These are phyloP conservation scores for Sthenelais limicola DNA, from an alignment of 2,888 invertebrate species.

Conservation along the genomic window DNA sequence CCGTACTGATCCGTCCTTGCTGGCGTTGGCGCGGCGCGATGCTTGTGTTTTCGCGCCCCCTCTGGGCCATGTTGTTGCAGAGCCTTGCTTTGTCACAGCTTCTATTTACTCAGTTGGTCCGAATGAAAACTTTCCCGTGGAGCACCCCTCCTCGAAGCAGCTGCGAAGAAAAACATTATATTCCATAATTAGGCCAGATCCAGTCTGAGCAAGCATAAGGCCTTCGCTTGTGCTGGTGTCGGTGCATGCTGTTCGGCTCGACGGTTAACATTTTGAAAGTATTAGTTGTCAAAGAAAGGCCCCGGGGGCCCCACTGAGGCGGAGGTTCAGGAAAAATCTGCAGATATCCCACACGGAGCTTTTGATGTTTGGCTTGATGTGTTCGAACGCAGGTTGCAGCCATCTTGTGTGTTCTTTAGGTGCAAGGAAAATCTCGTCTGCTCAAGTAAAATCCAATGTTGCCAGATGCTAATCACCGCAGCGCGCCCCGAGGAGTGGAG, in stretches of 20 bases:
- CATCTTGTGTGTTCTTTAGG: neutral
- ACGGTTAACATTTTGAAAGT: constrained; percentile 34
- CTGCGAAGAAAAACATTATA: constrained; percentile 11
- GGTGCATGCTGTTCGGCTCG: constrained; percentile 30
- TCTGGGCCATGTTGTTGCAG: constrained; percentile 13
- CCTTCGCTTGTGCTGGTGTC: neutral
- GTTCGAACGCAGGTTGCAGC: neutral
- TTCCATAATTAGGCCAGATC: constrained; percentile 34
- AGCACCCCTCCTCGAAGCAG: neutral
- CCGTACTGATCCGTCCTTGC: too few relatives aligned
- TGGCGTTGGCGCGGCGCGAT: too few relatives aligned
- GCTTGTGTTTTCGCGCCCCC: constrained; percentile 22
- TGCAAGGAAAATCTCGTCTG: neutral
- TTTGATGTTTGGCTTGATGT: neutral
- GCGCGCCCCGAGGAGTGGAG: neutral
- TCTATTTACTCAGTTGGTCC: constrained; percentile 25
- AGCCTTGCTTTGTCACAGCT: constrained; percentile 28
- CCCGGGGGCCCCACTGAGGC: constrained; percentile 15
- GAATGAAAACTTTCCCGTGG: neutral
- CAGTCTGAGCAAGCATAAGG: neutral
- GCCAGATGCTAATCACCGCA: constrained; percentile 18
- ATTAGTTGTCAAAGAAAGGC: constrained; percentile 24
- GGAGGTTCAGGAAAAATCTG: neutral
- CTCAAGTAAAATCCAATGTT: constrained; percentile 29
- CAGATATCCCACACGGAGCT: neutral